Evolutionary conservation across 2,797 vertebrate genomes (phyloP).

Genomic region (Hoplostethus atlanticus): DNA sequence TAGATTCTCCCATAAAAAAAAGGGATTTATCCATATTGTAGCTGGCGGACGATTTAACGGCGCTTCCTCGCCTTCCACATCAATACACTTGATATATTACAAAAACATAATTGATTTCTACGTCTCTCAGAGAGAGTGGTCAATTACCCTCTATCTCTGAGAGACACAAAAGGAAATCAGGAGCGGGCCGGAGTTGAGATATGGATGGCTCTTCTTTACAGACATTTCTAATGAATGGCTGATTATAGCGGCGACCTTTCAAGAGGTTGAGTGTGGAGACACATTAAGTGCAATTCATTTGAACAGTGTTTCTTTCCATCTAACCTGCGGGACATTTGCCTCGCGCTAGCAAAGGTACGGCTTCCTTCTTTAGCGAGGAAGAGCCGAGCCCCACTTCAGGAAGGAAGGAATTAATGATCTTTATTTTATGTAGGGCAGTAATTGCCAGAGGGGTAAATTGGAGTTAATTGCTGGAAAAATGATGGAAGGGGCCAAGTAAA

Average conservation of each 20-base stretch:
- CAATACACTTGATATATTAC: constrained; percentile 72
- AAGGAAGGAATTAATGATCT: constrained; percentile 77
- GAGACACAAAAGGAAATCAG: constrained; percentile 65
- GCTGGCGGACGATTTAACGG: constrained; percentile 56
- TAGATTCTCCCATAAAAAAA: constrained; percentile 47
- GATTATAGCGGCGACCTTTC: constrained; percentile 77
- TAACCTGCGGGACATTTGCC: constrained; percentile 70
- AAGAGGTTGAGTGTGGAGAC: constrained; percentile 62
- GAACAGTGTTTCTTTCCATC: constrained; percentile 62
- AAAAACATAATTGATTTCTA: constrained; percentile 77
- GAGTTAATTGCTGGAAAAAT: constrained; percentile 83
- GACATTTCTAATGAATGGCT: constrained; percentile 76
- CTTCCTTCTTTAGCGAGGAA: constrained; percentile 43
- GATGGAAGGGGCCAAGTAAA: constrained; percentile 76
- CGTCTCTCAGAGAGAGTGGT: constrained; percentile 71
- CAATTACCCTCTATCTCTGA: constrained; percentile 74
- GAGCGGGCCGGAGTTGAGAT: constrained; percentile 68
- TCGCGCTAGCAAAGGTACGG: constrained; percentile 66
- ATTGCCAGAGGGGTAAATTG: constrained; percentile 81
- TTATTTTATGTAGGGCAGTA: constrained; percentile 84
- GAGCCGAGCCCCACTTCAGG: constrained; percentile 57
- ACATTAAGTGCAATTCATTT: constrained; percentile 77
- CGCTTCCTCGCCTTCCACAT: constrained; percentile 55
- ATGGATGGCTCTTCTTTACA: constrained; percentile 71
- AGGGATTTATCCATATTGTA: constrained; percentile 52